Percentiles rank a stretch among this genome's conserved stretches.
Evolutionary conservation across 2,797 vertebrate genomes (phyloP).

Genomic region (Erethizon dorsatum): DNA sequence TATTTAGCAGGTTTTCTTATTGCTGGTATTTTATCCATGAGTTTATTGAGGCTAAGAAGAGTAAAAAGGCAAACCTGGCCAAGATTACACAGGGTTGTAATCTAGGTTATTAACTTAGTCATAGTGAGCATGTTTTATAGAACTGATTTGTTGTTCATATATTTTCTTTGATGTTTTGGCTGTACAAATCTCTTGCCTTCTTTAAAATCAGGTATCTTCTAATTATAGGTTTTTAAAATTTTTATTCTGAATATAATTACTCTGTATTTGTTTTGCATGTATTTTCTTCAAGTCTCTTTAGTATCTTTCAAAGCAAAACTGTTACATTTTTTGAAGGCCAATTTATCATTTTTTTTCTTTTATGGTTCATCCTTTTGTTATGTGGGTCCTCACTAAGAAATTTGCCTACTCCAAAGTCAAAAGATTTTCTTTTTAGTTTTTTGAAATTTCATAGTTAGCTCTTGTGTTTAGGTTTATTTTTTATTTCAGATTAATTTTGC

Average conservation of each 20-base stretch:
- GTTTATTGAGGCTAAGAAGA: not conserved
- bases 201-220: slow-evolving; percentile 19
- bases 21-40: slow-evolving; percentile 8
- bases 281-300: slow-evolving; percentile 13
- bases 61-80: not conserved
- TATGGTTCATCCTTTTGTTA: not conserved
- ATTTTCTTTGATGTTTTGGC: not conserved
- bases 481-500: slow-evolving; percentile 28
- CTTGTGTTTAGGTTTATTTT: not conserved
- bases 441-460: slow-evolving; percentile 13
- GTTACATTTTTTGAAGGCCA: not conserved
- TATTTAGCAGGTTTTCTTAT: not conserved
- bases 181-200: not conserved
- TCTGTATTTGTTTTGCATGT: not conserved
- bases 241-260: not conserved
- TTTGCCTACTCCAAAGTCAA: not conserved
- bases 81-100: not conserved
- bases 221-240: slow-evolving; percentile 17
- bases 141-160: not conserved
- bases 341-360: not conserved
- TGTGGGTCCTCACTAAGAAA: not conserved
- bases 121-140: not conserved
- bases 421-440: not conserved
- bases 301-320: slow-evolving; percentile 28
- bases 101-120: not conserved